phyloP scores from a whole-genome alignment of 2,113 vertebrate species.

The Axis porcinus region DNA sequence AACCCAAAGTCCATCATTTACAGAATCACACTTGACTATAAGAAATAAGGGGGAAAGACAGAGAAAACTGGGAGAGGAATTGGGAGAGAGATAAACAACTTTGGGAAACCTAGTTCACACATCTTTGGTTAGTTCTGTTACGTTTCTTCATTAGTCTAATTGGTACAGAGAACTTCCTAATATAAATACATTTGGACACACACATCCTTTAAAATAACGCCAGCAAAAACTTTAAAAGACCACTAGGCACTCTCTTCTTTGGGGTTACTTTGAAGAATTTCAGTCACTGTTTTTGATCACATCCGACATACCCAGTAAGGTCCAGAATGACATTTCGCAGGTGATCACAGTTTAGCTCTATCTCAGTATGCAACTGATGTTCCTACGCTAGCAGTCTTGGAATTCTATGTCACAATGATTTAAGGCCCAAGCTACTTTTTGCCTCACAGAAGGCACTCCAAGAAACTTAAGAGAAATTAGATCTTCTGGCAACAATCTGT shows the following conservation, averaged over 20 bases:
- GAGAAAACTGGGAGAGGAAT: not conserved
- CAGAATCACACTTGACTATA: not conserved
- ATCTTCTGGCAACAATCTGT: not conserved
- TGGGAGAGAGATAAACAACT: not conserved
- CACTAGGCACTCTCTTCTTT: not conserved
- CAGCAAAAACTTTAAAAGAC: not conserved
- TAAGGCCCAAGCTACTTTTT: not conserved
- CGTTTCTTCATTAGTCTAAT: not conserved
- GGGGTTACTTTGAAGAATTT: not conserved
- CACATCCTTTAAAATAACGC: not conserved
- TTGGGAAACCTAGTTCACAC: not conserved
- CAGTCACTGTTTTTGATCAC: not conserved
- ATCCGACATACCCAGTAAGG: not conserved
- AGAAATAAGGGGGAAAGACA: not conserved
- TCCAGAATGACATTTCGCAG: not conserved
- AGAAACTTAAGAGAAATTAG: not conserved
- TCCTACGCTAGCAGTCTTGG: not conserved
- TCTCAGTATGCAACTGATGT: not conserved
- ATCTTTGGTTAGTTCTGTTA: not conserved
- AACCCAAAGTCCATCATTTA: not conserved
- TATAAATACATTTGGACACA: not conserved
- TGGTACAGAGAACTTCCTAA: not conserved
- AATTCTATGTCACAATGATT: not conserved
- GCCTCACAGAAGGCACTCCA: not conserved
- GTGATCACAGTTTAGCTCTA: not conserved